Conservation (phyloP, 1,140 invertebrate species). For the Drosophila pallidifrons region DNA sequence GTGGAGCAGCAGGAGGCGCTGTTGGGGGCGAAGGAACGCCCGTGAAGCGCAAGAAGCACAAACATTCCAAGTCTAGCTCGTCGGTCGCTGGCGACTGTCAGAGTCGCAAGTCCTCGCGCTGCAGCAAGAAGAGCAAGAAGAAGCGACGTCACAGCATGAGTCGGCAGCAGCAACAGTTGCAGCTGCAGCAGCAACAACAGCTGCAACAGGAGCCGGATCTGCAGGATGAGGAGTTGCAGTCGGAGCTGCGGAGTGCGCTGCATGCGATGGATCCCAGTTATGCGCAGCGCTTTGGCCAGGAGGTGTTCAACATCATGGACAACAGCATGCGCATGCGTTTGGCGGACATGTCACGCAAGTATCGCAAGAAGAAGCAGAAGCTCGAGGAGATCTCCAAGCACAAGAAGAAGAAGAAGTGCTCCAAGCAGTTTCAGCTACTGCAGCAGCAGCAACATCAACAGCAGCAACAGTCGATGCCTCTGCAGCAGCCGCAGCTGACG, state of each 20-base stretch:
- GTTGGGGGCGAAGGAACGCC: slow-evolving; percentile 30
- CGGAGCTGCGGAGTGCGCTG: slow-evolving; percentile 73
- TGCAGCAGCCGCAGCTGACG: slow-evolving; percentile 69
- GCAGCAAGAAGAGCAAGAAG: slow-evolving; percentile 81
- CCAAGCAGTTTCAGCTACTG: slow-evolving; percentile 56
- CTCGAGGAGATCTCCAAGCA: slow-evolving; percentile 88
- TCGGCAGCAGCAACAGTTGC: slow-evolving; percentile 43
- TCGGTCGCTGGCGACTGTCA: slow-evolving; percentile 52
- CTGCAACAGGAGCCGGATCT: slow-evolving; percentile 58
- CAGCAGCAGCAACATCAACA: slow-evolving; percentile 47
- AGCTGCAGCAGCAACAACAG: slow-evolving; percentile 42
- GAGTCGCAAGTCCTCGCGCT: slow-evolving; percentile 73
- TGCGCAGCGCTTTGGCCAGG: slow-evolving; percentile 84
- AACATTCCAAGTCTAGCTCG: slow-evolving; percentile 84
- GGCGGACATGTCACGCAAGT: slow-evolving; percentile 92
- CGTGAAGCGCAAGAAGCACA: slow-evolving; percentile 81
- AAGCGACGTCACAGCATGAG: slow-evolving; percentile 67
- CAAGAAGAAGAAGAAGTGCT: slow-evolving; percentile 80
- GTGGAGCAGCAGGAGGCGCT: slow-evolving; percentile 24
- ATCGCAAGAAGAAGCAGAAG: slow-evolving; percentile 93
- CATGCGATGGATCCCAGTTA: slow-evolving; percentile 71
- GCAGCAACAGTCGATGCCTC: slow-evolving; percentile 13
- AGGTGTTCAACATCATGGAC: slow-evolving; percentile 90
- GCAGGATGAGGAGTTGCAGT: slow-evolving; percentile 84
- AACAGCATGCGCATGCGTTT: slow-evolving; percentile 91